A percentile compares a stretch with the other conserved stretches of the same genome.
phyloP scores from a whole-genome alignment of 1,140 invertebrate genomes.

The Psix sp. region DNA sequence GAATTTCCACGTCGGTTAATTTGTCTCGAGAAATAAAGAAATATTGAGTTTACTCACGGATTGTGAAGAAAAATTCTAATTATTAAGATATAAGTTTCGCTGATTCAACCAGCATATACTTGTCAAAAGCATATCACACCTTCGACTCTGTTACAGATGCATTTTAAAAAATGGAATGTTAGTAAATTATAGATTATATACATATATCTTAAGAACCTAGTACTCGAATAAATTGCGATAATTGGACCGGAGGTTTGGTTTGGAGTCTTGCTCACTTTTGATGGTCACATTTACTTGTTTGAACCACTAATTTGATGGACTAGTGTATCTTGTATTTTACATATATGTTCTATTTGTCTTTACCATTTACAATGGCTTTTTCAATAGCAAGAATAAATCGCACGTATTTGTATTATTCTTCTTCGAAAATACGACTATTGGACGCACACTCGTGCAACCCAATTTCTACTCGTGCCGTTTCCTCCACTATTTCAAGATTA shows the following conservation, averaged over 20 bases:
- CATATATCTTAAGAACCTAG: constrained; percentile 22
- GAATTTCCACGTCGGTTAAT: too few relatives aligned
- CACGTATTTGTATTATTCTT: constrained; percentile 32
- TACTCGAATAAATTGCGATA: constrained; percentile 13
- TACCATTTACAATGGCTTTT: constrained; percentile 30
- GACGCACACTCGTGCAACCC: constrained; percentile 12
- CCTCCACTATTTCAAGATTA: constrained; percentile 22
- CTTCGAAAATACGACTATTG: constrained; percentile 42
- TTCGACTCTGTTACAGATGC: constrained; percentile 16
- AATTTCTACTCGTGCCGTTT: constrained; percentile 17
- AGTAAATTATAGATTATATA: constrained; percentile 29
- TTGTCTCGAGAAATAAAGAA: too few relatives aligned
- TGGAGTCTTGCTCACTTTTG: constrained; percentile 13
- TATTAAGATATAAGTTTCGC: constrained; percentile 12
- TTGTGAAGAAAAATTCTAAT: too few relatives aligned
- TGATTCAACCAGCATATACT: constrained; percentile 32
- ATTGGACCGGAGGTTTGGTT: constrained; percentile 1
- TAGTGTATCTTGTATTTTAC: constrained; percentile 25
- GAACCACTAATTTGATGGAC: constrained; percentile 18
- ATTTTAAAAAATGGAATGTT: constrained; percentile 30
- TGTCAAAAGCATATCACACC: constrained; percentile 1
- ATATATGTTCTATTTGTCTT: constrained; percentile 17
- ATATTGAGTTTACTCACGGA: too few relatives aligned
- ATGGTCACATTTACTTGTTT: constrained; percentile 36
- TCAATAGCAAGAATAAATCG: constrained; percentile 49